Evolutionary conservation across 2,797 vertebrate species (phyloP), one percentile per base, ranked within the genome.

Genomic region (Bradypus variegatus): DNA sequence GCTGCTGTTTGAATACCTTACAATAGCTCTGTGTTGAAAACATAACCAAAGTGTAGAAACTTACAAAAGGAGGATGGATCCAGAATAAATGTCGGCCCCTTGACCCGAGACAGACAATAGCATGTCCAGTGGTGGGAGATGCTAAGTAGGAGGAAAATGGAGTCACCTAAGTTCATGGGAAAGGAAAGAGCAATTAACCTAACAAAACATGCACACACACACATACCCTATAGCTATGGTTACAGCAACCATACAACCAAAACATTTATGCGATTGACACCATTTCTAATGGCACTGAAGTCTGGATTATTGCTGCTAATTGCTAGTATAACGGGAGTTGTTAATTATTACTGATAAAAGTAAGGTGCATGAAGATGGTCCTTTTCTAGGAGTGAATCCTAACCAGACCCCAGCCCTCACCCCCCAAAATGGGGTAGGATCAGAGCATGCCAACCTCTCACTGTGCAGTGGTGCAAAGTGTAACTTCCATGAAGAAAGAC

Each of bases 121-220:
- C 50, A 27, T 75, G 79, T 93, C 94, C 95, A 93, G 78, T 77
- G 94, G 0, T 95, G 94, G 96, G 95, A 95, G 95, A 96, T 65
- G 14, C 18, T 92, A 90, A 95, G 95, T 16, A 90, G 94, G 92
- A 96, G 94, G 92, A 69, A 95, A 97, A 95, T 60, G 78, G 94
- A 97, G 96, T 96, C 96, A 90, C 93, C 92, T 93, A 96, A 97
- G 97, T 97, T 97, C 97, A 94, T 97, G 97, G 96, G 96, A 97
- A 94, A 94, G 91, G 93, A 95, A 95, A 50, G 36, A 90, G 55
- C 64, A 53, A 55, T 29, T 41, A 75, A 64, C 48, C 89, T 81
- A 58, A 86, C 23, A 79, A 33, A 8, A 45, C 72, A 72, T 84
- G 14, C 38, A 41, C 69, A 41, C 41, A 58, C 76, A 3, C 79